Evolutionary conservation across 2,113 vertebrate species (phyloP).

Genomic region (Otus sunia): DNA sequence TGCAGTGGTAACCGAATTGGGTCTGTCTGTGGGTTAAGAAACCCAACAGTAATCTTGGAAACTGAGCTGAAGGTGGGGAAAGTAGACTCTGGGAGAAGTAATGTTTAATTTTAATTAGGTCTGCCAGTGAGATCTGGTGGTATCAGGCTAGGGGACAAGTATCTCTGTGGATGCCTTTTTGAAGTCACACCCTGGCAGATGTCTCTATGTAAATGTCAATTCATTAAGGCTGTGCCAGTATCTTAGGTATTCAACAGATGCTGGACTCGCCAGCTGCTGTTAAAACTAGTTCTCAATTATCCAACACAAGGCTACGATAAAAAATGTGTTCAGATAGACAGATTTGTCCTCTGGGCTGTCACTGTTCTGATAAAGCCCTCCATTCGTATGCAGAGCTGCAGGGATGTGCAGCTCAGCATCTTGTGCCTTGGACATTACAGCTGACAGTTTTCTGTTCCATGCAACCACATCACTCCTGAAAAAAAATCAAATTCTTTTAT

Average conservation of each 20-base stretch:
- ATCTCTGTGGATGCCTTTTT: background rate
- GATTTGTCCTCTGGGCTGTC: background rate
- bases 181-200: background rate
- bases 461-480: background rate
- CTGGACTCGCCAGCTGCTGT: background rate
- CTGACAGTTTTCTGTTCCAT: background rate
- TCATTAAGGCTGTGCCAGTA: background rate
- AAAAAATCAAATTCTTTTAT: background rate
- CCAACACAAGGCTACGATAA: background rate
- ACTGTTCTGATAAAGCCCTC: background rate
- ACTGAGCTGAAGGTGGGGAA: background rate
- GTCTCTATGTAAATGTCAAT: background rate
- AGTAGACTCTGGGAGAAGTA: background rate
- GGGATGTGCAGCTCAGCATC: background rate
- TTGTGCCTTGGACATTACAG: accelerated
- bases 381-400: background rate
- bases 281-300: background rate
- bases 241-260: background rate
- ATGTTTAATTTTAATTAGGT: background rate
- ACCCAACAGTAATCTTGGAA: background rate
- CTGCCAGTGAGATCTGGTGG: background rate
- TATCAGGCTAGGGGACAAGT: background rate
- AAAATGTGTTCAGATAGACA: background rate
- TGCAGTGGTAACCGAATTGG: background rate
- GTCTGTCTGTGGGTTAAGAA: background rate